Base-by-base conservation (phyloP, 2,113 vertebrate species). In the Calidris pygmaea region DNA sequence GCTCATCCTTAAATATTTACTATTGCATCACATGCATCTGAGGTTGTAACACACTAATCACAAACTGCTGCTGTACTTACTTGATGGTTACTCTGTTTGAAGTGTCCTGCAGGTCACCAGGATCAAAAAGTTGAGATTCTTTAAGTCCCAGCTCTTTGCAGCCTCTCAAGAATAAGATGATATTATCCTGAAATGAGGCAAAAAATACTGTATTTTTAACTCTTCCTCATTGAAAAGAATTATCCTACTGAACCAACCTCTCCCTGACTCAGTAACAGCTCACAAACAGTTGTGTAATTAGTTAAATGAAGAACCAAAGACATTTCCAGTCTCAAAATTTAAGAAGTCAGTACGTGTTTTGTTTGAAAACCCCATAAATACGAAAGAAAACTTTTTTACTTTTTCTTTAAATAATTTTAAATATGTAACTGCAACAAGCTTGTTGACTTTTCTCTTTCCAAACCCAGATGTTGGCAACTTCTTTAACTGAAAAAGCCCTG, bases 111-210 rank as follows among this genome's bases (percentile, higher is more conserved):
- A 99, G 98, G 97, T 99, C 99, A 97, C 98, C 99, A 5, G 99
- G 99, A 96, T 99, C 99, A 97, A 99, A 99, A 94, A 99, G 99
- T 96, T 99, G 99, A 66, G 99, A 99, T 96, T 99, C 99, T 96
- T 99, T 99, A 96, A 99, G 98, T 62, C 99, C 99, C 24, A 99
- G 96, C 92, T 99, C 99, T 97, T 99, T 99, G 96, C 99, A 99
- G 87, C 99, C 99, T 84, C 98, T 98, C 94, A 99, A 98, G 95
- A 99, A 99, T 89, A 99, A 98, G 77, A 98, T 98, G 85, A 99
- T 98, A 91, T 99, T 99, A 97, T 99, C 99, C 99, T 99, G 96
- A 67, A 98, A 95, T 12, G 23, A 97, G 86, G 70, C 15, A 96
- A 95, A 95, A 37, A 91, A 80, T 56, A n/a, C 48, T 62, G 17